Evolutionary conservation across 1,140 invertebrate genomes (phyloP).

Genomic region (Palaemon carinicauda): DNA sequence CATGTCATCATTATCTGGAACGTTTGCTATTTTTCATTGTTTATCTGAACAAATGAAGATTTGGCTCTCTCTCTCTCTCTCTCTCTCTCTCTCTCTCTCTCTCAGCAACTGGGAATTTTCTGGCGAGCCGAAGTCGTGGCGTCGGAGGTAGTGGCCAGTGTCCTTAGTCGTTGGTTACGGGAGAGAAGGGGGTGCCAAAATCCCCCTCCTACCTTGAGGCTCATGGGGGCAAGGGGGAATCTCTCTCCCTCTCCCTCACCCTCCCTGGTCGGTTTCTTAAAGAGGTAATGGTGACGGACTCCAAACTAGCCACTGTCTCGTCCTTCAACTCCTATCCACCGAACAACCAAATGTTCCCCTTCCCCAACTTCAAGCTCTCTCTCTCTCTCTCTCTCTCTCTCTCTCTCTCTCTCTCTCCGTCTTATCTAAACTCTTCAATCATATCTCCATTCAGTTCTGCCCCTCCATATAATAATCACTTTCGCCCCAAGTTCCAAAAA

Average conservation of each 20-base stretch:
- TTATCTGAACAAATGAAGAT: too few species aligned
- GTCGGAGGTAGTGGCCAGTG: slow-evolving; percentile 44
- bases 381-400: background rate
- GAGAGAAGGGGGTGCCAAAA: background rate
- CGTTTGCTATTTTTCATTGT: background rate
- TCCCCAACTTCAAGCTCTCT: background rate
- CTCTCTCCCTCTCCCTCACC: too few species aligned
- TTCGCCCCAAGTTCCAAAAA: background rate
- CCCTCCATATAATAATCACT: background rate
- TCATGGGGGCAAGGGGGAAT: background rate
- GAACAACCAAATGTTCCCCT: background rate
- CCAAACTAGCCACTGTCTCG: background rate
- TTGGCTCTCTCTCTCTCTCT: slow-evolving; percentile 15
- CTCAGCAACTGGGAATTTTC: background rate
- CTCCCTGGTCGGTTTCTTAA: slow-evolving; percentile 42
- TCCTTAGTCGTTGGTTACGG: slow-evolving; percentile 20
- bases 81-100: background rate
- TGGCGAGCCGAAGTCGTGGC: background rate
- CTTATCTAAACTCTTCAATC: background rate
- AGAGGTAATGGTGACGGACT: slow-evolving; percentile 52
- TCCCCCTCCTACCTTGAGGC: too few species aligned
- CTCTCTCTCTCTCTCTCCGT: background rate
- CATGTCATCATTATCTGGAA: background rate
- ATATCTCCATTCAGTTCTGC: background rate
- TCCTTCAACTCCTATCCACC: background rate